phyloP scores from a whole-genome alignment of 1,140 invertebrate genomes.

The Neomicropteryx cornuta region DNA sequence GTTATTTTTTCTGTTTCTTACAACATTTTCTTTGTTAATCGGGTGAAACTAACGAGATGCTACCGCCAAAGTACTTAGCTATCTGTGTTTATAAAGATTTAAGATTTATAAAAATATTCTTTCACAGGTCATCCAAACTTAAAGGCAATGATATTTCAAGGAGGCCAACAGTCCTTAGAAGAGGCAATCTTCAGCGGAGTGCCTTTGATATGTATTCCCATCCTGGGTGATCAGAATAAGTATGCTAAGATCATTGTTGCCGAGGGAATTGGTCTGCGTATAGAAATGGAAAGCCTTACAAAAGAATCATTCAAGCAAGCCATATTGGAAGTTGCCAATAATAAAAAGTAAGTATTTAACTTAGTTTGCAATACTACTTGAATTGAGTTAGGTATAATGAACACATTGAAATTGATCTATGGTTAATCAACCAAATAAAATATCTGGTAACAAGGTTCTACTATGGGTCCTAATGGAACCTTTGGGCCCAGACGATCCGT shows the following conservation, averaged over 20 bases:
- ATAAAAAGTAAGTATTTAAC: slow-evolving; percentile 13
- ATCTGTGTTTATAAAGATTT: too few species aligned
- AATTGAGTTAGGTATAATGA: neutral
- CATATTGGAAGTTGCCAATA: slow-evolving; percentile 13
- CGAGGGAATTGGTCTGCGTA: slow-evolving; percentile 17
- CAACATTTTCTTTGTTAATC: too few species aligned
- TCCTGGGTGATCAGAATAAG: slow-evolving; percentile 23
- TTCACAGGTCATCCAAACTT: slow-evolving; percentile 20
- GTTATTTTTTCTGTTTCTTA: too few species aligned
- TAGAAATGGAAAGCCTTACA: slow-evolving; percentile 15
- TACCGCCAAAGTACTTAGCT: too few species aligned
- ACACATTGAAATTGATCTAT: neutral
- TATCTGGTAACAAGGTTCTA: neutral
- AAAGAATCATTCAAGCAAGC: slow-evolving; percentile 17
- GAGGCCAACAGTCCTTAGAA: slow-evolving; percentile 41
- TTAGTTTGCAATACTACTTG: too few species aligned
- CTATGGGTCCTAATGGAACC: neutral
- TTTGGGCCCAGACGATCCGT: too few species aligned
- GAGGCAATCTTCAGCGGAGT: slow-evolving; percentile 42
- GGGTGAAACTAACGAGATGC: too few species aligned
- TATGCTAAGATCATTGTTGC: slow-evolving; percentile 19
- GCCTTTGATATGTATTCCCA: slow-evolving; percentile 36
- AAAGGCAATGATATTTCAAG: slow-evolving; percentile 22
- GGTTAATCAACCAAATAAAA: neutral
- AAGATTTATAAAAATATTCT: too few species aligned